Evolutionary conservation across 2,797 vertebrate genomes (phyloP).

Genomic region (Phyllotis vaccarum): DNA sequence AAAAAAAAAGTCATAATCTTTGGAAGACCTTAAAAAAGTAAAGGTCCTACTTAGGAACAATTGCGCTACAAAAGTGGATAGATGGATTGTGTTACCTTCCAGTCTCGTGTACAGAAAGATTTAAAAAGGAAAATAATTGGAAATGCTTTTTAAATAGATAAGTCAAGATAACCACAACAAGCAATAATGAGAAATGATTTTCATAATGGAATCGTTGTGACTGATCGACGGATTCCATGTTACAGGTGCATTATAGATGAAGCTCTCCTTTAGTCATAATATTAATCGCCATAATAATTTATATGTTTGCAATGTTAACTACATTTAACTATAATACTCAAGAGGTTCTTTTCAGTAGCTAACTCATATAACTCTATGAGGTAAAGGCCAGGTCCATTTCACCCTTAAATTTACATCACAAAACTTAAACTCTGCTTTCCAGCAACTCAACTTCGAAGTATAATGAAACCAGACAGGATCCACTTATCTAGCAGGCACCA

Average conservation of each 20-base stretch:
- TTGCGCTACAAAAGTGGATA: background rate
- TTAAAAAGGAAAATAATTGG: background rate
- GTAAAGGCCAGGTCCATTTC: background rate
- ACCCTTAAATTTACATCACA: background rate
- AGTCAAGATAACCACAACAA: background rate
- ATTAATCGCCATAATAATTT: background rate
- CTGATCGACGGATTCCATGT: background rate
- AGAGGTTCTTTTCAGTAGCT: background rate
- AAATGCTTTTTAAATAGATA: background rate
- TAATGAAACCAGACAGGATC: slow-evolving; percentile 43
- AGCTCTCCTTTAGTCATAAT: background rate
- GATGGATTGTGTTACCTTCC: background rate
- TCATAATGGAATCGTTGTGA: background rate
- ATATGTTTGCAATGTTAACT: background rate
- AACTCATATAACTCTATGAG: slow-evolving; percentile 15
- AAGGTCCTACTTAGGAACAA: background rate
- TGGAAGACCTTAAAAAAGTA: slow-evolving; percentile 10
- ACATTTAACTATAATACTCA: background rate
- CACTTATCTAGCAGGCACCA: slow-evolving; percentile 2
- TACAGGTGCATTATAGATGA: background rate
- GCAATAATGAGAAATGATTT: slow-evolving; percentile 24
- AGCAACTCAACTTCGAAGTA: slow-evolving; percentile 29
- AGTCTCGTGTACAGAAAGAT: slow-evolving; percentile 22
- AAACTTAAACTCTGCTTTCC: slow-evolving; percentile 23
- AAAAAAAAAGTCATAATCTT: background rate